Evolutionary conservation across 2,797 vertebrate genomes (phyloP), one percentile per base, ranked within the genome.

Genomic region (Yasuhikotakia modesta): DNA sequence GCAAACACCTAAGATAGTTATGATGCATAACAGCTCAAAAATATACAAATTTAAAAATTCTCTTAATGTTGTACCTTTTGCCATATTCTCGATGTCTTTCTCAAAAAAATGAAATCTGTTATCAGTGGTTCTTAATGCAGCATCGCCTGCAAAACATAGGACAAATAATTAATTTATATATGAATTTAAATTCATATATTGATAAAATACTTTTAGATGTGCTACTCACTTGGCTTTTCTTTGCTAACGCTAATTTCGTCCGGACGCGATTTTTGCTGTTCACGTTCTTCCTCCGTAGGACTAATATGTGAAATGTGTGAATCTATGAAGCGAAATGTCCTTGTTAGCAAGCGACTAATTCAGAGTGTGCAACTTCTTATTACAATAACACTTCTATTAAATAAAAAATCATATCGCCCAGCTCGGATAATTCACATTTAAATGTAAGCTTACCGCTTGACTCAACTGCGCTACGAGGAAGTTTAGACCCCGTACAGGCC

Each of bases 81-180:
- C 96, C 94, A 98, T 90, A 84, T 94, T 96, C 87, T 97, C 96
- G 74, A 98, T 94, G 77, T 97, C 94, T 85, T 96, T 96, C 72
- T 96, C 95, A 74, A 93, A 81, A 73, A 94, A 84, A 70, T 90
- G 94, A 70, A 95, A 91, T 73, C 94, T 92, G 17, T 89, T 88
- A 85, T 95, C 94, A 75, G 96, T 94, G 82, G 94, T 91, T 87
- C 92, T 88, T 68, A 95, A 91, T 77, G 90, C 89, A 58, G 95
- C 95, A 78, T 96, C 95, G 2, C 92, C 96, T 97, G 91, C 61
- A n/a, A 77, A 73, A 78, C n/a, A 16, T 14, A 60, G 79, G 19
- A 65, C 60, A 30, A 80, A 60, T 79, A n/a, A 10, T 43, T 1
- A 43, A 43, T 43, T 10, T 43, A 43, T 43, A 43, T 43, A 10